Base-by-base conservation (phyloP, 2,888 invertebrate genomes). In the Biston stratarius region DNA sequence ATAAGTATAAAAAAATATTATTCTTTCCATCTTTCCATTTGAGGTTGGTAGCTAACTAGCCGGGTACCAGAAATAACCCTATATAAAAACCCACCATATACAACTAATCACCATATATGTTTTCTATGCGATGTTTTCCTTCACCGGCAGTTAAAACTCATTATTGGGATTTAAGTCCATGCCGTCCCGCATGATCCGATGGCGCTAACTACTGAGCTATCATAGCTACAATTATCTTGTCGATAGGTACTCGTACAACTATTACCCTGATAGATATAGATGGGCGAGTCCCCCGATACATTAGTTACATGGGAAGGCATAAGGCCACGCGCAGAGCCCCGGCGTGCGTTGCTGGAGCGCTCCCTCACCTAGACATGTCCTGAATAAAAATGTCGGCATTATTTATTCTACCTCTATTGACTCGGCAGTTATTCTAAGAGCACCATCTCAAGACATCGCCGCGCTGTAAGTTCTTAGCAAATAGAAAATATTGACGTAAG, bases 321-420 rank as follows among this genome's bases (percentile, higher is more conserved):
- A 56, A 44, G 49, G 74, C 65, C 75, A 65, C 70, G 69, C 55
- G 74, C 70, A 34, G 34, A 55, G 58, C 66, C 68, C 72, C 65
- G 67, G 71, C 62, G 67, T 64, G 61, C 76, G 75, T 74, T 74
- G 77, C 79, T 80, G 78, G 77, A 49, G 45, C 80, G 77, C 77
- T 78, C 77, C 74, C 79, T 77, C 76, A 73, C 72, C 74, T 77
- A 76, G 68, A 79, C 86, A 83, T 75, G 84, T 79, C 77, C 80
- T 77, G 85, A 86, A 86, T 86, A 85, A 84, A 83, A 84, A 86
- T 83, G 80, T 74, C 72, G 74, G 67, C 76, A 81, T 85, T 84
- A 85, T 83, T 85, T 83, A 83, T 83, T 82, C 82, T 77, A 78
- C 79, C 78, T 77, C 74, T 82, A 81, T 85, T 85, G 77, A 84